Conservation (phyloP, 2,113 vertebrate species). For the Oplegnathus fasciatus region DNA sequence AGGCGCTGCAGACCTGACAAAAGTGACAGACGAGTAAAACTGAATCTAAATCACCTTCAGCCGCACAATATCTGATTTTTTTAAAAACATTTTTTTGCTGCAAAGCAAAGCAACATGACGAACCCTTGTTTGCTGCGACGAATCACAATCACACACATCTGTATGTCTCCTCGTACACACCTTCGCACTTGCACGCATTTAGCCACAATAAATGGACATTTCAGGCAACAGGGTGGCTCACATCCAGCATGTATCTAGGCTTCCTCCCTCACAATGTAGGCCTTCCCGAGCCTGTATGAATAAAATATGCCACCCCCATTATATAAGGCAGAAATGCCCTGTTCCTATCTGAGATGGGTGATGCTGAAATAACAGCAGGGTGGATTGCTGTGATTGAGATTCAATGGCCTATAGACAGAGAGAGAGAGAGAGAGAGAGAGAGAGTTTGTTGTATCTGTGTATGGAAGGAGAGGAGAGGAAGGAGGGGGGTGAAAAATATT, state of each 20-base stretch:
- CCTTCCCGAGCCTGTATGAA: constrained; percentile 61
- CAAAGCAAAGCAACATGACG: neutral
- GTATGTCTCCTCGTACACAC: constrained; percentile 4
- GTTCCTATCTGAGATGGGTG: constrained; percentile 27
- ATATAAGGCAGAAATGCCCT: constrained; percentile 59
- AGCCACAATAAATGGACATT: neutral
- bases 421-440: constrained; percentile 8
- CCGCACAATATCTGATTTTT: neutral
- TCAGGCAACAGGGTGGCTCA: constrained; percentile 43
- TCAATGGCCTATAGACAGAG: constrained; percentile 8
- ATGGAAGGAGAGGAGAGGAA: neutral
- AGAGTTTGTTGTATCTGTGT: constrained; percentile 16
- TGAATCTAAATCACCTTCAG: neutral
- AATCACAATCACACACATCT: neutral
- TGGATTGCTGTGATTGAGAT: constrained; percentile 57
- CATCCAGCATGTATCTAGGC: constrained; percentile 35
- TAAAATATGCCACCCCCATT: constrained; percentile 74
- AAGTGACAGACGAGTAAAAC: constrained; percentile 12
- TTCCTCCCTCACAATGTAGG: constrained; percentile 33
- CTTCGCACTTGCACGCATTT: neutral
- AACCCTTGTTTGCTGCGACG: neutral
- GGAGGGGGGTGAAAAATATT: constrained; percentile 3
- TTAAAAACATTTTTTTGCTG: constrained; percentile 13
- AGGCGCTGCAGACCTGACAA: constrained; percentile 31
- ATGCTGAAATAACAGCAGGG: constrained; percentile 25